A percentile compares a stretch with the other conserved stretches of the same genome.
phyloP scores from a whole-genome alignment of 2,888 invertebrate species.

The Eurois occulta region DNA sequence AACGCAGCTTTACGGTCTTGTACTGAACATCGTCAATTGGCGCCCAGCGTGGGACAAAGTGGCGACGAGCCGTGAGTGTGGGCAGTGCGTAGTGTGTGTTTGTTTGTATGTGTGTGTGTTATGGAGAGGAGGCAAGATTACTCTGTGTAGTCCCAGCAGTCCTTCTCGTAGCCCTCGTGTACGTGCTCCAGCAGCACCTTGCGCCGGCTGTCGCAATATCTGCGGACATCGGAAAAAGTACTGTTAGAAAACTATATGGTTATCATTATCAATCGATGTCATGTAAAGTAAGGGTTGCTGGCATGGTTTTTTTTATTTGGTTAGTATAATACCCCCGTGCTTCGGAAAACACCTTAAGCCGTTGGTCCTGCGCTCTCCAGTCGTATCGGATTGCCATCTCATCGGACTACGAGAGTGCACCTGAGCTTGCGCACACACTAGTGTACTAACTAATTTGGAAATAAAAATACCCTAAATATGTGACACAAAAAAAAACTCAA shows the following conservation, averaged over 20 bases:
- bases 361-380: background rate
- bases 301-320: background rate
- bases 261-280: background rate
- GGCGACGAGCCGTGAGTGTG: conserved; percentile 10
- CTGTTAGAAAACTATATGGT: background rate
- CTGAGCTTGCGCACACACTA: background rate
- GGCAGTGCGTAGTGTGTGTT: conserved; percentile 45
- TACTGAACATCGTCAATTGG: conserved; percentile 31
- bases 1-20: background rate
- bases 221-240: conserved; percentile 81
- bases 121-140: conserved; percentile 84
- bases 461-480: background rate
- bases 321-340: background rate
- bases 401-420: background rate
- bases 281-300: background rate
- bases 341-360: background rate
- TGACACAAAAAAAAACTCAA: background rate
- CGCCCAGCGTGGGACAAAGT: conserved; percentile 38
- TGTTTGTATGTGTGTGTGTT: conserved; percentile 61
- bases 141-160: conserved; percentile 99
- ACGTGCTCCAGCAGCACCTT: conserved; percentile 99
- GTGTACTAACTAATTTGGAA: background rate
- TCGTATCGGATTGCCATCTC: background rate
- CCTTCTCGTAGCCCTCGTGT: conserved; percentile 99
- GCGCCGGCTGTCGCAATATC: conserved; percentile 99